Percentiles rank a stretch among this genome's conserved stretches.
Evolutionary conservation across 2,888 invertebrate species (phyloP).

Genomic region (Netelia virgata): DNA sequence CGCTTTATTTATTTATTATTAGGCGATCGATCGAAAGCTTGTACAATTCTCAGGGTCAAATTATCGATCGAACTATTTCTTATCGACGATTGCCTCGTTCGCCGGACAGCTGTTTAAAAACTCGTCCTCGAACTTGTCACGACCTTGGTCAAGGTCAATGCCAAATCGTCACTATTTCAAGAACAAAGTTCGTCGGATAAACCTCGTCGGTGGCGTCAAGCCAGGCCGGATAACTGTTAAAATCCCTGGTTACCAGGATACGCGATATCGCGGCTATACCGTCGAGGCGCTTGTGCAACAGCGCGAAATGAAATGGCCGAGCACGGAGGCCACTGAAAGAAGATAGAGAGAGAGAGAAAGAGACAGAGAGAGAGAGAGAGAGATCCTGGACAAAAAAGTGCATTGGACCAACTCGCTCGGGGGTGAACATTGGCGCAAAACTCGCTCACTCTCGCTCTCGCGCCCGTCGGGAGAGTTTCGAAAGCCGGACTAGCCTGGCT

Average conservation of each 20-base stretch:
- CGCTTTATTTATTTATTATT: too few species aligned
- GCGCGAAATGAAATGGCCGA: neutral
- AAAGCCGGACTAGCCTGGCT: slow-evolving; percentile 81
- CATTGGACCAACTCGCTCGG: slow-evolving; percentile 1
- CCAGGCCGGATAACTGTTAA: neutral
- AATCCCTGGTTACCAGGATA: neutral
- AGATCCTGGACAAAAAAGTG: neutral
- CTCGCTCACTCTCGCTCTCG: slow-evolving; percentile 48
- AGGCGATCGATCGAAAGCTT: too few species aligned
- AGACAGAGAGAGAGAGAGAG: neutral
- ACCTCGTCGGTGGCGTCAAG: neutral
- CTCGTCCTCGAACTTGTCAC: too few species aligned
- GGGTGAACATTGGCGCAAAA: slow-evolving; percentile 40
- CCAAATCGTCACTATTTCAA: neutral
- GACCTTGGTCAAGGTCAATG: too few species aligned
- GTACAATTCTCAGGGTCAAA: too few species aligned
- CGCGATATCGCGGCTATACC: slow-evolving; percentile 6
- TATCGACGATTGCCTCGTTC: too few species aligned
- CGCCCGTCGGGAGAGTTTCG: slow-evolving; percentile 72
- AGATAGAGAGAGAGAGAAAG: too few species aligned
- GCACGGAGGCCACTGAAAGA: neutral
- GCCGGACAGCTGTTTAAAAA: too few species aligned
- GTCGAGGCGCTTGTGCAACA: neutral
- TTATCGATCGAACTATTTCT: too few species aligned
- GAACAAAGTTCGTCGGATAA: neutral